phyloP scores from a whole-genome alignment of 2,113 vertebrate genomes.

The Phaetusa simplex region DNA sequence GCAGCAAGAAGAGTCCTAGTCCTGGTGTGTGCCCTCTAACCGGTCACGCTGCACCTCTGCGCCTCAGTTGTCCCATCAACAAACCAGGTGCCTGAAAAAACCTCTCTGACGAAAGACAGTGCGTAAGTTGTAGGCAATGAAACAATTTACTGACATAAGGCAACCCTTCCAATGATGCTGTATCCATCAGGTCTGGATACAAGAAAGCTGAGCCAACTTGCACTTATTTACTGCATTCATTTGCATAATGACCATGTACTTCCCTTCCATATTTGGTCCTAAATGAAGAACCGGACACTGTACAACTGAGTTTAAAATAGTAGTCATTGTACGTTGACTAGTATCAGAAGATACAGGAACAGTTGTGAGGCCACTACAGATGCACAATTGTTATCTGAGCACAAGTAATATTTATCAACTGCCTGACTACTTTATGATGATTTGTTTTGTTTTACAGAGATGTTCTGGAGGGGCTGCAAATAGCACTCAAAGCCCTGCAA shows the following conservation, averaged over 20 bases:
- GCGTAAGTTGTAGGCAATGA: background rate
- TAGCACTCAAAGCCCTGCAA: background rate
- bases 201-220: background rate
- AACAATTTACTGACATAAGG: background rate
- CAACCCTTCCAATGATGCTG: background rate
- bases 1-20: background rate
- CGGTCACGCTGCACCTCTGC: accelerated
- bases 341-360: background rate
- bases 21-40: background rate
- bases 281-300: background rate
- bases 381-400: background rate
- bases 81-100: background rate
- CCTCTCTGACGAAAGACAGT: background rate
- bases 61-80: background rate
- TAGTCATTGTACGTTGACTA: background rate
- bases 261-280: background rate
- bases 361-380: background rate
- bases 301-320: background rate
- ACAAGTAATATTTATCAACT: background rate
- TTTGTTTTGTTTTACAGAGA: background rate
- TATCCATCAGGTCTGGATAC: background rate
- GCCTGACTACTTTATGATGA: background rate
- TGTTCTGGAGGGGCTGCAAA: background rate
- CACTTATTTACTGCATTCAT: background rate
- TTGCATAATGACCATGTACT: background rate